These are phyloP conservation scores for Agapetus fuscipes DNA, from an alignment of 2,888 invertebrate species.

Conservation along the genomic window DNA sequence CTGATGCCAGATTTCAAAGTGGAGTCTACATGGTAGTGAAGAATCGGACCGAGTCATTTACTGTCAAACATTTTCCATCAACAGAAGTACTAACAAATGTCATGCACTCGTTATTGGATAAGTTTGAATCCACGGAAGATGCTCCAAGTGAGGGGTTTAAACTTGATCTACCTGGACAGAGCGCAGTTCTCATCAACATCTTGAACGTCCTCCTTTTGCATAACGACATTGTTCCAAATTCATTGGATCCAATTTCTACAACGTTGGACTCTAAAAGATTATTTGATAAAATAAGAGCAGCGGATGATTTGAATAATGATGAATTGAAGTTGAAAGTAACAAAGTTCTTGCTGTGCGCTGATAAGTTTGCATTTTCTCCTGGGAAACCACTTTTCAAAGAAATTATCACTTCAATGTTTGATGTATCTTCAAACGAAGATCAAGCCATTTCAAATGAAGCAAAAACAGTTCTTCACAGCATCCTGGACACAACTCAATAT, in stretches of 20 bases:
- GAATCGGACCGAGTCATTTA: conserved; percentile 36
- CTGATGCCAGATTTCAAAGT: conserved; percentile 20
- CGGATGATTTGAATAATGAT: conserved; percentile 28
- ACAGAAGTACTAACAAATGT: conserved; percentile 31
- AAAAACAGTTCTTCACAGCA: conserved; percentile 42
- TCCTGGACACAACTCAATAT: conserved; percentile 53
- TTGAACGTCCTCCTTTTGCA: conserved; percentile 37
- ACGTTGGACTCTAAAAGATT: conserved; percentile 37
- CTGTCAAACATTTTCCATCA: conserved; percentile 38
- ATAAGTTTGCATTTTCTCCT: conserved; percentile 43
- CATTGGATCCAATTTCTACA: conserved; percentile 39
- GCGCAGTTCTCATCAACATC: conserved; percentile 32
- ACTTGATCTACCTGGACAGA: conserved; percentile 30
- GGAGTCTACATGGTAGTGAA: conserved; percentile 31
- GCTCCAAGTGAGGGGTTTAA: conserved; percentile 28
- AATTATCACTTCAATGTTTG: conserved; percentile 46
- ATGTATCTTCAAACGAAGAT: conserved; percentile 38
- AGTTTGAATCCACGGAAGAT: conserved; percentile 23
- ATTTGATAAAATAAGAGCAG: conserved; percentile 31
- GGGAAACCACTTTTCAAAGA: conserved; percentile 44
- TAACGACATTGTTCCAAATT: conserved; percentile 36
- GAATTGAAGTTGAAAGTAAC: conserved; percentile 40
- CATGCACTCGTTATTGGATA: conserved; percentile 31
- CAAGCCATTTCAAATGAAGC: conserved; percentile 41
- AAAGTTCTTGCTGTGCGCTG: conserved; percentile 37